phyloP scores from a whole-genome alignment of 2,113 vertebrate species.

The Thermophis baileyi region DNA sequence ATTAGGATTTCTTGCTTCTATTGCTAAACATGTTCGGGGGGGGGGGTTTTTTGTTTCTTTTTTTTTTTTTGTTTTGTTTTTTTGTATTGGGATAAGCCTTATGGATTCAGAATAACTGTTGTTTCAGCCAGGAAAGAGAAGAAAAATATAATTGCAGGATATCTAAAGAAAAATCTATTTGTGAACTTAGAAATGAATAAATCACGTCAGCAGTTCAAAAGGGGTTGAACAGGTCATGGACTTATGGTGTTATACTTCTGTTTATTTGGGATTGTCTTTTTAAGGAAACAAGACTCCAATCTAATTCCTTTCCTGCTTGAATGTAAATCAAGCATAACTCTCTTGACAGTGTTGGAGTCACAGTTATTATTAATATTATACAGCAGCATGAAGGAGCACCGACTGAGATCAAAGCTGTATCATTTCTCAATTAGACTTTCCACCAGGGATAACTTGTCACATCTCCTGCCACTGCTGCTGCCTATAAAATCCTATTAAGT shows the following conservation, averaged over 20 bases:
- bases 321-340: constrained; percentile 15
- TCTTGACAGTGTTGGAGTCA: constrained; percentile 15
- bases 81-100: background rate
- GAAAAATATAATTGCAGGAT: background rate
- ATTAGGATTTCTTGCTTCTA: background rate
- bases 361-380: constrained; percentile 24
- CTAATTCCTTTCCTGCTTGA: background rate
- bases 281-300: background rate
- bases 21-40: background rate
- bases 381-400: constrained; percentile 1
- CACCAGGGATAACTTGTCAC: constrained; percentile 27
- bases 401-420: constrained; percentile 30
- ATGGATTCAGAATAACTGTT: background rate
- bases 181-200: background rate
- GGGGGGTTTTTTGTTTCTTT: too few relatives aligned
- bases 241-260: background rate
- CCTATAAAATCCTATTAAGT: constrained; percentile 17
- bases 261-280: constrained; percentile 5
- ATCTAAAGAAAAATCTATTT: background rate
- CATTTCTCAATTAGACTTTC: constrained; percentile 25
- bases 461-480: constrained; percentile 10
- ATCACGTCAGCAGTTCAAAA: background rate
- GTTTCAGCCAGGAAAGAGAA: background rate
- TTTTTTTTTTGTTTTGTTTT: too few relatives aligned
- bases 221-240: background rate